phyloP scores from a whole-genome alignment of 2,888 invertebrate species.

The Mesorhabditis spiculigera region DNA sequence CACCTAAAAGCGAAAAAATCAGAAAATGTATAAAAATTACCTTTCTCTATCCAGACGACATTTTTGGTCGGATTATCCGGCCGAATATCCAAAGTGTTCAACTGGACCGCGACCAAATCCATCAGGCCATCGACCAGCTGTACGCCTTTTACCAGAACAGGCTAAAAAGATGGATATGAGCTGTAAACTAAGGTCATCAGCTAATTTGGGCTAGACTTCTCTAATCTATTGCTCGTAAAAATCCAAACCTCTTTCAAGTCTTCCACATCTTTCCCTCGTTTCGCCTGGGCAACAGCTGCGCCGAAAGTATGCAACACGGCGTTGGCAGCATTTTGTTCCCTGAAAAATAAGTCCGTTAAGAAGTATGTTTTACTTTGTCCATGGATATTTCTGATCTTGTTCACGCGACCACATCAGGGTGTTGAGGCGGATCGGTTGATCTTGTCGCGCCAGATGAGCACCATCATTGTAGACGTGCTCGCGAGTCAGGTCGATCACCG shows the following conservation, averaged over 20 bases:
- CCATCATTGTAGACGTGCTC: constrained; percentile 52
- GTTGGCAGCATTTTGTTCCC: constrained; percentile 55
- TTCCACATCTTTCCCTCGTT: constrained; percentile 14
- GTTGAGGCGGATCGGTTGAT: constrained; percentile 27
- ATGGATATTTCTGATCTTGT: constrained; percentile 56
- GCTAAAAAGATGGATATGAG: neutral
- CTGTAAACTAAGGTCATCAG: neutral
- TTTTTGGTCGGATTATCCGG: constrained; percentile 44
- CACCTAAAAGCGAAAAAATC: constrained; percentile 23
- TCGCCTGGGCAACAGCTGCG: constrained; percentile 49
- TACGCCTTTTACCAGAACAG: constrained; percentile 41
- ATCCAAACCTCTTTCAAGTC: constrained; percentile 6
- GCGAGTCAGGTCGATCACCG: constrained; percentile 46
- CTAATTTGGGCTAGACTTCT: neutral
- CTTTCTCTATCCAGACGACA: constrained; percentile 53
- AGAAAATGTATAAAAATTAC: constrained; percentile 16
- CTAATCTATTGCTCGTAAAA: constrained; percentile 8
- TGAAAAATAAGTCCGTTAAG: constrained; percentile 18
- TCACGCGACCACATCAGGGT: constrained; percentile 47
- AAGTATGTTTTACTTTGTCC: constrained; percentile 42
- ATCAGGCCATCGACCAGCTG: constrained; percentile 51
- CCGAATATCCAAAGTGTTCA: constrained; percentile 60
- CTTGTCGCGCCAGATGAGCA: constrained; percentile 22
- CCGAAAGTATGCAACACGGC: constrained; percentile 51
- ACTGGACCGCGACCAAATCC: constrained; percentile 52